Conservation (phyloP, 2,888 invertebrate species). For the Ophonus ardosiacus region DNA sequence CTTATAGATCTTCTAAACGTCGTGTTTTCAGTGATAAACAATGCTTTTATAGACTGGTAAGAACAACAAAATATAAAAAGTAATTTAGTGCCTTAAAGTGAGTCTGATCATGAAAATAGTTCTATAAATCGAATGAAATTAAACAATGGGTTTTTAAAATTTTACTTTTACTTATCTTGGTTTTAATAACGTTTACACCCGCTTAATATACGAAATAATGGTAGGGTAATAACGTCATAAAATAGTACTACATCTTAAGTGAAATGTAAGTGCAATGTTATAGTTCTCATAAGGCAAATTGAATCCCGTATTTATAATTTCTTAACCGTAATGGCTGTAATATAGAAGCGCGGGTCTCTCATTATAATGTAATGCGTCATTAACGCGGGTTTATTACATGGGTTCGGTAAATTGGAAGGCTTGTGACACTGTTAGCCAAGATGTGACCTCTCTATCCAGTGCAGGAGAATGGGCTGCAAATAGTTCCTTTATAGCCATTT, state of each 20-base stretch:
- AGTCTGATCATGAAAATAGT: no score
- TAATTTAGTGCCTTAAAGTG: no score
- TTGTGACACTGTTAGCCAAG: slow-evolving; percentile 45
- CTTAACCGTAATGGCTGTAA: slow-evolving; percentile 55
- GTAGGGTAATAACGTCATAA: not conserved
- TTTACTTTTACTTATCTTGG: no score
- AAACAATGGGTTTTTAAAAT: no score
- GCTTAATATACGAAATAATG: no score
- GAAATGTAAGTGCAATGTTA: not conserved
- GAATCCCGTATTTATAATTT: slow-evolving; percentile 60
- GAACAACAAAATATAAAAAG: no score
- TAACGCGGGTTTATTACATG: slow-evolving; percentile 61
- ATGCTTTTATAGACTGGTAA: no score
- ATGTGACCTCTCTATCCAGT: slow-evolving; percentile 20
- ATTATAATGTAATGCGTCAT: slow-evolving; percentile 64
- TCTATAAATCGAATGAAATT: no score
- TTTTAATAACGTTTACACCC: no score
- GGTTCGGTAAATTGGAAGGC: slow-evolving; percentile 60
- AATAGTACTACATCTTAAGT: not conserved
- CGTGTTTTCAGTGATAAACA: no score
- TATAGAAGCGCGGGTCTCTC: slow-evolving; percentile 44
- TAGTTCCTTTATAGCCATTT: slow-evolving; percentile 59
- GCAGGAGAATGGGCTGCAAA: slow-evolving; percentile 57
- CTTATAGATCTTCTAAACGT: no score
- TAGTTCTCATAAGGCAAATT: slow-evolving; percentile 38